phyloP scores from a whole-genome alignment of 1,140 invertebrate species.

The Drosophila subpulchrella region DNA sequence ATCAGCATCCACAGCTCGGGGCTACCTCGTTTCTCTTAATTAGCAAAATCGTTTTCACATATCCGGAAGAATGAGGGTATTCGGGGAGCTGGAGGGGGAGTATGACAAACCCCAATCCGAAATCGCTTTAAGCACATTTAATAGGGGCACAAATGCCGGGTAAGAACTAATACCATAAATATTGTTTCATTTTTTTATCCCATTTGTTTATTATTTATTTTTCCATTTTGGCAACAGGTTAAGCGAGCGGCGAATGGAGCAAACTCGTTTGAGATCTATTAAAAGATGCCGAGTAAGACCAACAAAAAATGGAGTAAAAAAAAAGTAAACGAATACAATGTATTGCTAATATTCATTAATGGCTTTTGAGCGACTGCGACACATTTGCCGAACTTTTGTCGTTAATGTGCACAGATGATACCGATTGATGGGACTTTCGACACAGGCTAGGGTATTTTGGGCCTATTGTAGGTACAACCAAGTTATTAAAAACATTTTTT shows the following conservation, averaged over 20 bases:
- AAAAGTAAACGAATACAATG: slow-evolving; percentile 35
- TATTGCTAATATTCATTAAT: slow-evolving; percentile 73
- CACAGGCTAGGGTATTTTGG: too few relatives aligned
- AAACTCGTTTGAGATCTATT: slow-evolving; percentile 49
- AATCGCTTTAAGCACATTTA: neutral
- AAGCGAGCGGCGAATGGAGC: slow-evolving; percentile 19
- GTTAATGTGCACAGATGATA: slow-evolving; percentile 20
- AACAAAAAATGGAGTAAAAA: slow-evolving; percentile 15
- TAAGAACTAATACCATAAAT: slow-evolving; percentile 51
- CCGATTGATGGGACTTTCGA: slow-evolving; percentile 1
- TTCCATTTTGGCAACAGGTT: slow-evolving; percentile 62
- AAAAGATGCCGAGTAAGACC: slow-evolving; percentile 40
- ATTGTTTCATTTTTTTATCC: slow-evolving; percentile 24
- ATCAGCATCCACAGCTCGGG: slow-evolving; percentile 20
- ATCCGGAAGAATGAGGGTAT: slow-evolving; percentile 10
- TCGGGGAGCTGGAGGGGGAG: neutral
- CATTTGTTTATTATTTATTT: slow-evolving; percentile 34
- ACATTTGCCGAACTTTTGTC: slow-evolving; percentile 34
- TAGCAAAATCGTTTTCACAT: slow-evolving; percentile 52
- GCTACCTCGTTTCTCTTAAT: slow-evolving; percentile 46
- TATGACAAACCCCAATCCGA: slow-evolving; percentile 29
- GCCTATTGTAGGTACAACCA: too few relatives aligned
- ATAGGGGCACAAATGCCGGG: neutral
- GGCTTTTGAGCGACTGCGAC: slow-evolving; percentile 48
- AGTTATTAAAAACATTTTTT: neutral